A percentile compares a stretch with the other conserved stretches of the same genome.
Conservation (phyloP, 2,797 vertebrate genomes). For the Sphaeramia orbicularis region DNA sequence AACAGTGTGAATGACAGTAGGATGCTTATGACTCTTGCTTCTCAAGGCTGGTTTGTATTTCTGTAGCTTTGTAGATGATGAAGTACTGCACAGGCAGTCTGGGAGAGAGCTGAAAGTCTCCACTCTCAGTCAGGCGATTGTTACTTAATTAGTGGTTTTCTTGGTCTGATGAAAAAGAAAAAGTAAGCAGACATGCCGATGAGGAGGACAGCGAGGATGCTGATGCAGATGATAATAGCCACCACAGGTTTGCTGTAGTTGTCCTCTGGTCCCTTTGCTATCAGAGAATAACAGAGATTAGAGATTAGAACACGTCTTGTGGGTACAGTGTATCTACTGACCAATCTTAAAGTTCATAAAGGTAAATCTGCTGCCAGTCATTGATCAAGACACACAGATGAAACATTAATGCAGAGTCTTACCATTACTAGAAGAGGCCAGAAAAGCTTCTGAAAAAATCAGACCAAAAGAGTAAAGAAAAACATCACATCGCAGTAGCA, state of each 20-base stretch:
- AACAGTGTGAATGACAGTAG: neutral
- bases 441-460: conserved; percentile 33
- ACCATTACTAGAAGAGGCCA: neutral
- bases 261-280: conserved; percentile 24
- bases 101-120: neutral
- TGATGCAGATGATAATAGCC: conserved; percentile 58
- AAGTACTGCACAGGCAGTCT: conserved; percentile 1
- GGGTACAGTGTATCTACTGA: neutral
- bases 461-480: conserved; percentile 11
- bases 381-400: neutral
- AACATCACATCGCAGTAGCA: too few species aligned
- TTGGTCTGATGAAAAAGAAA: conserved; percentile 33
- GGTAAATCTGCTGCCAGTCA: neutral
- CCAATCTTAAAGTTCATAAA: neutral
- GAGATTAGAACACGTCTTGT: too few species aligned
- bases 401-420: conserved; percentile 20
- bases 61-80: conserved; percentile 21
- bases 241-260: conserved; percentile 52
- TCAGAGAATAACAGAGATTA: too few species aligned
- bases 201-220: conserved; percentile 59
- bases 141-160: conserved; percentile 13
- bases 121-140: neutral
- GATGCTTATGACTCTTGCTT: conserved; percentile 9
- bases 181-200: conserved; percentile 46
- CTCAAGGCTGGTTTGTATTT: conserved; percentile 14